Conservation (phyloP, 53 echinoderm and acorn worm species). For the Paracentrotus lividus region DNA sequence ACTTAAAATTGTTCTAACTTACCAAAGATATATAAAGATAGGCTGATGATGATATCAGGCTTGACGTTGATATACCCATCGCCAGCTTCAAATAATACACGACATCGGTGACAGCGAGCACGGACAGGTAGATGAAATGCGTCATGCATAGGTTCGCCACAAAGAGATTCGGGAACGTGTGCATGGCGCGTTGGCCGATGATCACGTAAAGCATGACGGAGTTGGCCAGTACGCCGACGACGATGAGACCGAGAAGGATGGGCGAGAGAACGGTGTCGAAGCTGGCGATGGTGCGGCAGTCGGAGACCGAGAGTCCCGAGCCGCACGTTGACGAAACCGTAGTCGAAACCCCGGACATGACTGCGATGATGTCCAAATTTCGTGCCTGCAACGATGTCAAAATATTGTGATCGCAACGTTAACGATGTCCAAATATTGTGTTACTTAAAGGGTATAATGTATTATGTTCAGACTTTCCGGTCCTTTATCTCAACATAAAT, state of each 20-base stretch:
- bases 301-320: neutral
- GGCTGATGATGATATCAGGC: slow-evolving; percentile 9
- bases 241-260: slow-evolving; percentile 41
- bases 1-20: too few relatives aligned
- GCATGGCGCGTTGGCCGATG: slow-evolving; percentile 56
- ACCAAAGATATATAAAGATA: slow-evolving; percentile 53
- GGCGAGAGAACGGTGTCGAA: slow-evolving; percentile 59
- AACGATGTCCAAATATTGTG: too few relatives aligned
- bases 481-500: too few relatives aligned
- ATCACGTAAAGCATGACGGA: slow-evolving; percentile 49
- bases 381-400: neutral
- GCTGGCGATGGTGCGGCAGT: slow-evolving; percentile 11
- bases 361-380: neutral
- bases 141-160: slow-evolving; percentile 50
- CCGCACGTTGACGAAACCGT: slow-evolving; percentile 17
- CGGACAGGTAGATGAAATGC: slow-evolving; percentile 6
- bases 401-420: too few relatives aligned
- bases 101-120: slow-evolving; percentile 57
- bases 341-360: neutral
- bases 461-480: too few relatives aligned
- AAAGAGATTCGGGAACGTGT: slow-evolving; percentile 61
- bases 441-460: too few relatives aligned
- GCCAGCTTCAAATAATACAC: slow-evolving; percentile 17
- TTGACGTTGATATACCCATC: neutral
- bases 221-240: slow-evolving; percentile 61